Base-by-base conservation (phyloP, 2,797 vertebrate genomes). In the Rhinoraja longicauda region DNA sequence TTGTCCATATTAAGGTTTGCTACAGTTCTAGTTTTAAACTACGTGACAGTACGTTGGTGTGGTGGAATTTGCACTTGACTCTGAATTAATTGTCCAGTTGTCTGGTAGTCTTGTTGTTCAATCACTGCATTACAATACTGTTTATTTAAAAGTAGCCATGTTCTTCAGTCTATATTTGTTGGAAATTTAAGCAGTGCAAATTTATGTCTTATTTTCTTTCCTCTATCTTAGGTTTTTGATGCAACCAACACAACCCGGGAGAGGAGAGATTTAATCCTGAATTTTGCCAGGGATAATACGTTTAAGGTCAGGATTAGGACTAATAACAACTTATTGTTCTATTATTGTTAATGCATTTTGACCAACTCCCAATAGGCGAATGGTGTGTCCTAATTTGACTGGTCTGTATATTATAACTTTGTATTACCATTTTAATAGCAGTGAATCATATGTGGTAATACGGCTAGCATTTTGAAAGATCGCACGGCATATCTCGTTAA, bases 171-270 rank as follows among this genome's bases (percentile, higher is more conserved):
- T 90, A 9, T 90, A 5, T 72, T 90, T 73, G 39, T 45, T 45
- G 19, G 10, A 91, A 72, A 73, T 86, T n/a, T 91, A 70, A 91
- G 72, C 39, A 62, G 32, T 36, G 24, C 64, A 17, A 78, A 77
- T 75, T 39, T 53, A 15, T 21, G n/a, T 64, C 13, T 72, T 1
- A 15, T 3, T 26, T 86, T 70, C 75, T 53, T 76, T 21, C 70
- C 62, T 72, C 17, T n/a, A 26, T 84, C 12, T 21, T 93, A 99
- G 98, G 98, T 99, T 93, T 99, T 99, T 93, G 99, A 99, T 95
- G 99, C 98, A 1, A 99, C 99, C 94, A 99, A 99, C 95, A 99
- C 99, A 19, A 99, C 99, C 29, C 97, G 98, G 93, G 98, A 99
- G 94, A 97, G 99, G 0, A 95, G 99, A 94, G 98, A 99, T 95